Percentiles rank a stretch among this genome's conserved stretches.
phyloP scores from a whole-genome alignment of 1,140 invertebrate genomes.

The Brachionus paranguensis region DNA sequence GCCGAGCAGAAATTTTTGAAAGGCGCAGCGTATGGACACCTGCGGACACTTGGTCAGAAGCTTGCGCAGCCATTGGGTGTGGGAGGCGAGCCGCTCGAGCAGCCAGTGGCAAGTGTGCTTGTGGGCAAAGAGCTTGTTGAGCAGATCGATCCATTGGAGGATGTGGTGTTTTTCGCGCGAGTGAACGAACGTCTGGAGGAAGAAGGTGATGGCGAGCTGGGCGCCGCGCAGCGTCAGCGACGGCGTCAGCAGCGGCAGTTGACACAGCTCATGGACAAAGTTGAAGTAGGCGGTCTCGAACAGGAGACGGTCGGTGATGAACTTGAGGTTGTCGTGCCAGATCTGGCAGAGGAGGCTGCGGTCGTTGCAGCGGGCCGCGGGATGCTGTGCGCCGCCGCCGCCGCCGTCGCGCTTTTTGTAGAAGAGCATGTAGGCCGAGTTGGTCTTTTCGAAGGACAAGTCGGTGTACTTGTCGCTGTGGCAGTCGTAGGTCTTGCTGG shows the following conservation, averaged over 20 bases:
- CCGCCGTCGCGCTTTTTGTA: constrained; percentile 64
- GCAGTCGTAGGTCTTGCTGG: constrained; percentile 87
- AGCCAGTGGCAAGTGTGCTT: neutral
- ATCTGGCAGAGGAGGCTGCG: neutral
- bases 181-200: constrained; percentile 19
- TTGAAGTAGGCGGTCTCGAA: constrained; percentile 2
- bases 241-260: neutral
- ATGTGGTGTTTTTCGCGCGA: neutral
- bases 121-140: neutral
- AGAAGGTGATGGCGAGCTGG: neutral
- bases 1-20: constrained; percentile 11
- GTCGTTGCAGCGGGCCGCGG: neutral
- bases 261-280: neutral
- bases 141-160: neutral
- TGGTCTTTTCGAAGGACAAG: constrained; percentile 92
- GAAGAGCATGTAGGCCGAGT: constrained; percentile 93
- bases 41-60: constrained; percentile 8
- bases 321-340: constrained; percentile 15
- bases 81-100: neutral
- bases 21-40: neutral
- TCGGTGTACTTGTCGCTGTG: constrained; percentile 94
- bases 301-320: neutral
- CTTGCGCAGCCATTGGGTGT: neutral
- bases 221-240: neutral
- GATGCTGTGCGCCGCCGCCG: neutral